A percentile compares a stretch with the other conserved stretches of the same genome.
These are phyloP conservation scores for Parapristionchus giblindavisi DNA, from an alignment of 2,888 invertebrate genomes.

Conservation along the genomic window DNA sequence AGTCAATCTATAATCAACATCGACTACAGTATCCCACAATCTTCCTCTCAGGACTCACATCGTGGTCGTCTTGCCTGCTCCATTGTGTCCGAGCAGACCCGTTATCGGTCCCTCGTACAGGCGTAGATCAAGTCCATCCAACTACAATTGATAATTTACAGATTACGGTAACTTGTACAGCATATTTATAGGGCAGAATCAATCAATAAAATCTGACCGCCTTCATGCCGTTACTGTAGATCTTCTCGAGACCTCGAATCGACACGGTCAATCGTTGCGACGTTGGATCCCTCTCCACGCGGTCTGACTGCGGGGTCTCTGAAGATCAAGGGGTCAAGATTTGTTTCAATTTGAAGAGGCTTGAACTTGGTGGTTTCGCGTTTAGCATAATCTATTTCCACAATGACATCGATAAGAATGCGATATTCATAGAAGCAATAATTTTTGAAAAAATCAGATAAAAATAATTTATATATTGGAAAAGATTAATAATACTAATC, in stretches of 20 bases:
- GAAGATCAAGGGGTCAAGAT: background rate
- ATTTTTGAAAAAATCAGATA: too few species aligned
- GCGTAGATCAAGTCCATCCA: constrained; percentile 77
- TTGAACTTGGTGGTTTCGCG: too few species aligned
- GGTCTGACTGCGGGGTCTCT: constrained; percentile 39
- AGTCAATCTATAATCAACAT: too few species aligned
- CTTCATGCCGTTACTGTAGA: constrained; percentile 77
- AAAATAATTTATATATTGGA: too few species aligned
- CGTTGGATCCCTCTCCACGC: constrained; percentile 73
- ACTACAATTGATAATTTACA: constrained; percentile 39
- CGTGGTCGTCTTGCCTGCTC: constrained; percentile 90
- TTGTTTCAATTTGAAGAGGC: too few species aligned
- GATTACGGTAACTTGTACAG: too few species aligned
- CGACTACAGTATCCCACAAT: too few species aligned
- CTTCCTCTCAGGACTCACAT: constrained; percentile 76
- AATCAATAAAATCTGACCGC: constrained; percentile 77
- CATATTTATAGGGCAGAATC: too few species aligned
- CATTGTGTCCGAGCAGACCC: constrained; percentile 71
- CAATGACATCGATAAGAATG: too few species aligned
- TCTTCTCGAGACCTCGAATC: constrained; percentile 78
- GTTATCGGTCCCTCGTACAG: constrained; percentile 83
- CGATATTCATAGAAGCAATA: too few species aligned
- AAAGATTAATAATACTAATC: background rate
- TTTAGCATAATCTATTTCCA: too few species aligned
- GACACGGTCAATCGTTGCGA: constrained; percentile 78